Evolutionary conservation across 2,888 invertebrate genomes (phyloP).

Genomic region (Macroteleia sp.): DNA sequence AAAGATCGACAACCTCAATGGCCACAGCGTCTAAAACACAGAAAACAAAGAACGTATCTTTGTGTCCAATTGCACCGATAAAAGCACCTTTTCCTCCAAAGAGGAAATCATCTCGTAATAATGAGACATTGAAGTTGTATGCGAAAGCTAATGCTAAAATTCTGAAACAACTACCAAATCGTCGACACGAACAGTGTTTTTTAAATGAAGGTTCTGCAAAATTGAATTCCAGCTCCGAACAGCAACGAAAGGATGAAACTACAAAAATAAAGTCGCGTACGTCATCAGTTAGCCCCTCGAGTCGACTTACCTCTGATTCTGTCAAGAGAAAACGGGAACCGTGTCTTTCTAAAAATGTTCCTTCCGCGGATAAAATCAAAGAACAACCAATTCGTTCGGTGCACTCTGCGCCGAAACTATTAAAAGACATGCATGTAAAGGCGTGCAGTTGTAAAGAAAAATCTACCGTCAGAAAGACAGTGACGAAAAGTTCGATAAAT

Average conservation of each 20-base stretch:
- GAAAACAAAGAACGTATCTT: slow-evolving; percentile 63
- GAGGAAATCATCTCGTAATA: slow-evolving; percentile 90
- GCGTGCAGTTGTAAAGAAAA: slow-evolving; percentile 55
- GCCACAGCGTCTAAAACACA: slow-evolving; percentile 44
- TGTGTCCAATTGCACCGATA: slow-evolving; percentile 73
- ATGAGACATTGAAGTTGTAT: slow-evolving; percentile 88
- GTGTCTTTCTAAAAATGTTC: slow-evolving; percentile 56
- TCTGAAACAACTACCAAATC: slow-evolving; percentile 79
- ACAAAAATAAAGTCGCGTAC: slow-evolving; percentile 65
- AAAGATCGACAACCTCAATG: slow-evolving; percentile 84
- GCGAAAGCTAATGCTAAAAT: slow-evolving; percentile 84
- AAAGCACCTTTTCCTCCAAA: slow-evolving; percentile 89
- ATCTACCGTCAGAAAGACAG: slow-evolving; percentile 35
- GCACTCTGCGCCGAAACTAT: slow-evolving; percentile 63
- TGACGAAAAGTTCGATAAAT: slow-evolving; percentile 44
- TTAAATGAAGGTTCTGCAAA: slow-evolving; percentile 84
- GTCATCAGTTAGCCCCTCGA: slow-evolving; percentile 67
- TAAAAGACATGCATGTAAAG: slow-evolving; percentile 28
- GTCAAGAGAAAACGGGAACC: slow-evolving; percentile 68
- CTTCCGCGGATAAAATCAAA: slow-evolving; percentile 37
- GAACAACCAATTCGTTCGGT: slow-evolving; percentile 62
- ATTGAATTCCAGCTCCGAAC: slow-evolving; percentile 86
- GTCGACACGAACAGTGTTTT: slow-evolving; percentile 85
- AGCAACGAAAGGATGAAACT: slow-evolving; percentile 68
- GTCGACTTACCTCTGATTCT: slow-evolving; percentile 51